phyloP scores from a whole-genome alignment of 2,797 vertebrate genomes.

The Picus viridis region DNA sequence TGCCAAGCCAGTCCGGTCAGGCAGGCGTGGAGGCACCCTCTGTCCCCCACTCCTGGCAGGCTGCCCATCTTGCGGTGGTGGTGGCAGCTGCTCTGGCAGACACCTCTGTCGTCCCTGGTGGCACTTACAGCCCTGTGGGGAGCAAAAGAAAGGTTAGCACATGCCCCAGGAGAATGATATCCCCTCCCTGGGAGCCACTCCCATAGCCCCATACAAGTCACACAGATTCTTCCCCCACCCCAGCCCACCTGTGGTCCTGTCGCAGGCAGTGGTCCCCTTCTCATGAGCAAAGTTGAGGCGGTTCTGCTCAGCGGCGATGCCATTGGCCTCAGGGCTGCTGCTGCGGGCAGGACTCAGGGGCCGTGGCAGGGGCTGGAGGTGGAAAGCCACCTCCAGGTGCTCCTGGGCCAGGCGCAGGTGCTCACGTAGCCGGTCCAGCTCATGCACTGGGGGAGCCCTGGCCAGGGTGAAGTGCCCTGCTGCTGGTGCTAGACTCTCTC shows the following conservation, averaged over 20 bases:
- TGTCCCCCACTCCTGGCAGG: background rate
- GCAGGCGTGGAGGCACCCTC: background rate
- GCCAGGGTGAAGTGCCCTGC: slow-evolving; percentile 74
- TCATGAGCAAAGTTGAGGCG: slow-evolving; percentile 90
- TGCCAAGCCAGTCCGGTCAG: fast-evolving
- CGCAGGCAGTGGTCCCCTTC: slow-evolving; percentile 80
- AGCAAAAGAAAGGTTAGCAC: background rate
- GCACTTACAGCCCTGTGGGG: slow-evolving; percentile 52
- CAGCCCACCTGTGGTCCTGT: slow-evolving; percentile 71
- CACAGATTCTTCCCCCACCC: fast-evolving
- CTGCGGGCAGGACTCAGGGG: slow-evolving; percentile 80
- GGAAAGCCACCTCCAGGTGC: slow-evolving; percentile 88
- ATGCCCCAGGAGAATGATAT: fast-evolving
- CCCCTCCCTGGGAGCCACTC: background rate
- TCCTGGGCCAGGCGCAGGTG: slow-evolving; percentile 89
- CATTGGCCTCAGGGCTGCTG: slow-evolving; percentile 87
- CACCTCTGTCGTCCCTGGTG: background rate
- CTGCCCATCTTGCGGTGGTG: background rate
- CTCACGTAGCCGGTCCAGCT: slow-evolving; percentile 83
- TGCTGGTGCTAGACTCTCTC: slow-evolving; percentile 74
- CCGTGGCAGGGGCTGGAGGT: slow-evolving; percentile 66
- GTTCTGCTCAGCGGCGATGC: slow-evolving; percentile 87
- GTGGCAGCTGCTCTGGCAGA: background rate
- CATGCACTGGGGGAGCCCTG: slow-evolving; percentile 69
- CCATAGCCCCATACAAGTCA: fast-evolving